These are phyloP conservation scores for Alviniconcha strummeri DNA, from an alignment of 2,888 invertebrate species.

Conservation along the genomic window DNA sequence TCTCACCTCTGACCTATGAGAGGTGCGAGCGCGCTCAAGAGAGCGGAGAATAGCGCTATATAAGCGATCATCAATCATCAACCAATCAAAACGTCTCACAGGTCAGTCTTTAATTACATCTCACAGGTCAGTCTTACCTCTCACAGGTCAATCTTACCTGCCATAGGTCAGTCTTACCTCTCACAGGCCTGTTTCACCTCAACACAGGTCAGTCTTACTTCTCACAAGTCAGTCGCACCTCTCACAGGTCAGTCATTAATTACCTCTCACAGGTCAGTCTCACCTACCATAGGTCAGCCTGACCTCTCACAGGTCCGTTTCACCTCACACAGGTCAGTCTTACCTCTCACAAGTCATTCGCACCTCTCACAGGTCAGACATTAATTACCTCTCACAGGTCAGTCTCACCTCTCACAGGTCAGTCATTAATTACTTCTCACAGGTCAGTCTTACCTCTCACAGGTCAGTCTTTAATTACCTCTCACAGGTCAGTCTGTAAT, in stretches of 20 bases:
- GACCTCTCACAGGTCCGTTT: not conserved
- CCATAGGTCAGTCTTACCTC: not conserved
- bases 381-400: conserved; percentile 30
- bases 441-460: not conserved
- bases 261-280: conserved; percentile 30
- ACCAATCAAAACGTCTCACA: not conserved
- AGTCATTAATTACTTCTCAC: not conserved
- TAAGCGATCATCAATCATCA: too few species aligned
- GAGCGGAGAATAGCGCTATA: too few species aligned
- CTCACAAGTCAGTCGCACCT: too few species aligned
- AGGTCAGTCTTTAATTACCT: not conserved
- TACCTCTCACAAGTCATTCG: too few species aligned
- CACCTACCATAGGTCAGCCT: not conserved
- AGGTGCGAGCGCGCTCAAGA: too few species aligned
- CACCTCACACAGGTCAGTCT: not conserved
- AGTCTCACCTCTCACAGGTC: not conserved
- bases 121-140: conserved; percentile 79
- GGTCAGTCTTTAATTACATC: too few species aligned
- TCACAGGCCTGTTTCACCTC: not conserved
- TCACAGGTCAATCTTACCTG: conserved; percentile 61
- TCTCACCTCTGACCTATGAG: too few species aligned
- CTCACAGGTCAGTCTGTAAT: too few species aligned
- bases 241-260: too few species aligned
- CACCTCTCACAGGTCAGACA: too few species aligned
- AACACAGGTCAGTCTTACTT: not conserved